Base-by-base conservation (phyloP, 2,888 invertebrate species). In the Deilephila elpenor region DNA sequence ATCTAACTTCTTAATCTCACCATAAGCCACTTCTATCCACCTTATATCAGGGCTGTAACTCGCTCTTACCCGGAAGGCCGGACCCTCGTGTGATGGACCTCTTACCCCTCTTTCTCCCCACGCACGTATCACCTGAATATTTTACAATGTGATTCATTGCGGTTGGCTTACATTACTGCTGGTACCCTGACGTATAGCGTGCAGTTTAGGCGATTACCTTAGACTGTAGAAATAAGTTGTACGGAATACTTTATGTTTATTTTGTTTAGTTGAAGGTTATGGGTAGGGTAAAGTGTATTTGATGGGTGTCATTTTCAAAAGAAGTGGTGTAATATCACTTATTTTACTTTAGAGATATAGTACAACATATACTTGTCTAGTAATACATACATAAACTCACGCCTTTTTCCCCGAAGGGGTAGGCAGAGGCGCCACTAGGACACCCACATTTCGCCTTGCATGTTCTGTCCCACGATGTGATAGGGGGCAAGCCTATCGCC, bases 21-120 rank as follows among this genome's bases (percentile, higher is more conserved):
- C 4, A 19, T 20, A 61, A 61, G 34, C 8, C 71, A 20, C 70
- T 34, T 71, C 71, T 29, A 64, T 37, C 14, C 6, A 11, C 32
- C 19, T 17, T 60, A 44, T 14, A 64, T 72, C 53, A 44, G 25
- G 59, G 53, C 53, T 11, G 44, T 44, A 72, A 72, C 53, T 44
- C 37, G 59, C 29, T 53, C 67, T 71, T 56, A 56, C 56, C 71
- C 75, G 73, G 71, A 73, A 72, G 59, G 67, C 59, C 32, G 70
- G 75, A 73, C 72, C 75, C 71, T 75, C 59, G 60, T 34, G 56
- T 61, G 62, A 67, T 64, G 53, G 61, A 44, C 51, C n/a, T 37
- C 56, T 62, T 44, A 14, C 44, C 44, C 37, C 56, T 34, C 64
- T 32, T 11, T 14, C 25, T 53, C 17, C n/a, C 11, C 14, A 56